Conservation (phyloP, 2,113 vertebrate genomes). For the Aix galericulata region DNA sequence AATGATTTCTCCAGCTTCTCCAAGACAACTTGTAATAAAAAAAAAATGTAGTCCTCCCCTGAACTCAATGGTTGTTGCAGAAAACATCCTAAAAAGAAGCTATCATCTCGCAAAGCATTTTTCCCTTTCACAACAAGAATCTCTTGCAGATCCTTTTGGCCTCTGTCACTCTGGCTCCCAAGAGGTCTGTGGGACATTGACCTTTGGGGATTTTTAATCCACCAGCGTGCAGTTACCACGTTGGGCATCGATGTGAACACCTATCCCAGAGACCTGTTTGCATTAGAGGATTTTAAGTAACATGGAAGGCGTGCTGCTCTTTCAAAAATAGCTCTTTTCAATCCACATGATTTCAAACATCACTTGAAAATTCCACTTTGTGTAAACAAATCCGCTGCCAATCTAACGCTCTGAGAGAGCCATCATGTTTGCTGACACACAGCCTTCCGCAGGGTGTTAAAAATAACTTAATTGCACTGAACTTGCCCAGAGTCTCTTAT, state of each 20-base stretch:
- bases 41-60: not conserved
- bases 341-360: not conserved
- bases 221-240: not conserved
- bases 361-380: not conserved
- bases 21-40: not conserved
- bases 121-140: not conserved
- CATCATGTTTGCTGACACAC: not conserved
- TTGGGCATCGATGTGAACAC: not conserved
- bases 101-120: not conserved
- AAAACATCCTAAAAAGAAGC: not conserved
- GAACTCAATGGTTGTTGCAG: not conserved
- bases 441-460: not conserved
- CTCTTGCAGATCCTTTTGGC: not conserved
- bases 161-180: not conserved
- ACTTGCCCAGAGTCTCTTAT: slow-evolving; percentile 8
- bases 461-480: slow-evolving; percentile 9
- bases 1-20: not conserved
- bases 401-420: not conserved
- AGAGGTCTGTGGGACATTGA: not conserved
- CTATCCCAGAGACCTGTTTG: not conserved
- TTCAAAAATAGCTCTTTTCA: not conserved
- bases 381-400: slow-evolving; percentile 11
- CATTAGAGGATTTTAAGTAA: not conserved
- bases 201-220: not conserved
- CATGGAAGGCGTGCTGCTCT: not conserved